Percentiles rank a stretch among this genome's conserved stretches.
Conservation (phyloP, 2,888 invertebrate species). For the Teleogryllus oceanicus region DNA sequence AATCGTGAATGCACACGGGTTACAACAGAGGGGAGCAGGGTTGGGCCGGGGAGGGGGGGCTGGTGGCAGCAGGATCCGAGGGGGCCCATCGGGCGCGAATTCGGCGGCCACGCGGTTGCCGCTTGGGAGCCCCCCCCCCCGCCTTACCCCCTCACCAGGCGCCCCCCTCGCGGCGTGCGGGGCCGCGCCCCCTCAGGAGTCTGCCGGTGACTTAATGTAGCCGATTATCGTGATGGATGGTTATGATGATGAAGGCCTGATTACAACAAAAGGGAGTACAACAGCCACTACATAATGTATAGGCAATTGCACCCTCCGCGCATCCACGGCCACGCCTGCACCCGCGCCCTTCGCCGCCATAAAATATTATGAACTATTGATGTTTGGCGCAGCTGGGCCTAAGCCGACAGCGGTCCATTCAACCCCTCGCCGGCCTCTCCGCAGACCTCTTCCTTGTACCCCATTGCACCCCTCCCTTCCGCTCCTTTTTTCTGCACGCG, state of each 20-base stretch:
- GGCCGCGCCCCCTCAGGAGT: background rate
- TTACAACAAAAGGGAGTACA: slow-evolving; percentile 18
- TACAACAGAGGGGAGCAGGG: too few species aligned
- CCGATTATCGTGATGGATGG: slow-evolving; percentile 18
- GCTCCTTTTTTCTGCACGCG: too few species aligned
- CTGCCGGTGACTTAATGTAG: slow-evolving; percentile 9
- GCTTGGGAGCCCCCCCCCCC: background rate
- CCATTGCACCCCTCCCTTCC: too few species aligned
- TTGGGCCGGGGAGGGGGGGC: too few species aligned
- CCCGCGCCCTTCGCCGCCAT: slow-evolving; percentile 21
- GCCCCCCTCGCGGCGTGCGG: background rate
- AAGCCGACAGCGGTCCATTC: background rate
- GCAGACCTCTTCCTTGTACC: too few species aligned
- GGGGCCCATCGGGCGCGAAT: too few species aligned
- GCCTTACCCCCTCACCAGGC: background rate
- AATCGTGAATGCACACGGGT: too few species aligned
- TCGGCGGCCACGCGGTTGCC: too few species aligned
- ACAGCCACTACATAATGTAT: slow-evolving; percentile 11
- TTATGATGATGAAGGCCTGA: slow-evolving; percentile 9
- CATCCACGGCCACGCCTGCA: background rate
- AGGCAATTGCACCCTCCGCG: background rate
- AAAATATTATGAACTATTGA: slow-evolving; percentile 34
- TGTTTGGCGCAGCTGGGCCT: slow-evolving; percentile 30
- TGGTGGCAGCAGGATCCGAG: too few species aligned
- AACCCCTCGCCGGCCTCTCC: too few species aligned